phyloP scores from a whole-genome alignment of 2,113 vertebrate species.

The Todiramphus chloris region DNA sequence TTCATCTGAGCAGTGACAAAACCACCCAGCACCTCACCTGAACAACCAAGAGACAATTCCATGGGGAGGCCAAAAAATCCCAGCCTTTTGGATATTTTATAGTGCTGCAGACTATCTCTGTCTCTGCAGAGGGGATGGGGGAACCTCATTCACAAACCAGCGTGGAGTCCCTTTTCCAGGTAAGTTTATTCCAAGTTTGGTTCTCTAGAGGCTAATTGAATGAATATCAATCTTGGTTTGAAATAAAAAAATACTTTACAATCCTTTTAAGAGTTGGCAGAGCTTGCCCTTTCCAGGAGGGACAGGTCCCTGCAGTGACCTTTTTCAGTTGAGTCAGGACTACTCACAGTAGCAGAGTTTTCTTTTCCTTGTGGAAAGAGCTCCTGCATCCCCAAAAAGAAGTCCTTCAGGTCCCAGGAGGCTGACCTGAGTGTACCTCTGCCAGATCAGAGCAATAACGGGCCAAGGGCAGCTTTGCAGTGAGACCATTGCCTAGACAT shows the following conservation, averaged over 20 bases:
- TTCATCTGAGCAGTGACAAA: neutral
- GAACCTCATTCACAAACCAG: neutral
- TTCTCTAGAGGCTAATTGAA: neutral
- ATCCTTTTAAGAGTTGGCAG: neutral
- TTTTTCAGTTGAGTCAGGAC: neutral
- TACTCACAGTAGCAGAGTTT: neutral
- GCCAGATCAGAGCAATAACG: neutral
- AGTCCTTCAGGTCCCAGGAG: neutral
- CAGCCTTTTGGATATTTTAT: neutral
- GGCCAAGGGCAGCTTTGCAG: neutral
- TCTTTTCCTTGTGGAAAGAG: neutral
- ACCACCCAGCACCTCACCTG: neutral
- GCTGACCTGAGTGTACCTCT: neutral
- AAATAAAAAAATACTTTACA: neutral
- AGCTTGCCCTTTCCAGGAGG: neutral
- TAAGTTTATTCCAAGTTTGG: neutral
- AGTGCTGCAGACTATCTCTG: neutral
- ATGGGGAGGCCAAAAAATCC: neutral
- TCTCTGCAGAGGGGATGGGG: neutral
- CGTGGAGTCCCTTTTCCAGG: neutral
- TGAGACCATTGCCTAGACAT: neutral
- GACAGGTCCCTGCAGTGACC: rapidly evolving
- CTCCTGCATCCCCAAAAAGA: neutral
- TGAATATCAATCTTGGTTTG: neutral
- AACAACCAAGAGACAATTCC: neutral